Evolutionary conservation across 2,888 invertebrate genomes (phyloP).

Genomic region (Sinotaia quadrata): DNA sequence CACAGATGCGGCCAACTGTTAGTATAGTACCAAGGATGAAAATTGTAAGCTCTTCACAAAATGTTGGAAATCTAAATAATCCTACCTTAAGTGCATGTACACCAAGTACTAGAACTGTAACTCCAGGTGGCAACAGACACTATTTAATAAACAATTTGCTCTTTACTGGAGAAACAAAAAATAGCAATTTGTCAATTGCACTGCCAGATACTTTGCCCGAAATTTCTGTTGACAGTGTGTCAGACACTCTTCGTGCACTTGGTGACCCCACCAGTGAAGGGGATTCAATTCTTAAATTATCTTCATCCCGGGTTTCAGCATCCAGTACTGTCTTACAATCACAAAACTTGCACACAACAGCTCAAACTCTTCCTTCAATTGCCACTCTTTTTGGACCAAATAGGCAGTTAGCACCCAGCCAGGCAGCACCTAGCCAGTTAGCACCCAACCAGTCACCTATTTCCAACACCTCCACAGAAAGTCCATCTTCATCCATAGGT

Average conservation of each 20-base stretch:
- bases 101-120: background rate
- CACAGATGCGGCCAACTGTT: background rate
- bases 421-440: background rate
- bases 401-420: background rate
- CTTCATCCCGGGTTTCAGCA: background rate
- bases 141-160: conserved; percentile 25
- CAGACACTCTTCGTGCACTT: conserved; percentile 23
- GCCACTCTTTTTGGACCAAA: conserved; percentile 16
- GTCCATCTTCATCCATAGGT: background rate
- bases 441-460: background rate
- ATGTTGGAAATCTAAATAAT: too few relatives aligned
- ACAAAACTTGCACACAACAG: too few relatives aligned
- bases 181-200: conserved; percentile 17
- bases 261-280: background rate
- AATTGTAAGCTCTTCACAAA: background rate
- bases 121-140: conserved; percentile 8
- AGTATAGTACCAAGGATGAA: background rate
- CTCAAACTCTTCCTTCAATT: conserved; percentile 15
- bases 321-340: background rate
- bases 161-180: conserved; percentile 20
- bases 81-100: background rate
- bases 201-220: conserved; percentile 24
- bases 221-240: conserved; percentile 22
- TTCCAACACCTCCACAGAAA: background rate
- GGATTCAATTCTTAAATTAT: too few relatives aligned